phyloP scores from a whole-genome alignment of 2,113 vertebrate genomes.

The Otolemur garnettii region DNA sequence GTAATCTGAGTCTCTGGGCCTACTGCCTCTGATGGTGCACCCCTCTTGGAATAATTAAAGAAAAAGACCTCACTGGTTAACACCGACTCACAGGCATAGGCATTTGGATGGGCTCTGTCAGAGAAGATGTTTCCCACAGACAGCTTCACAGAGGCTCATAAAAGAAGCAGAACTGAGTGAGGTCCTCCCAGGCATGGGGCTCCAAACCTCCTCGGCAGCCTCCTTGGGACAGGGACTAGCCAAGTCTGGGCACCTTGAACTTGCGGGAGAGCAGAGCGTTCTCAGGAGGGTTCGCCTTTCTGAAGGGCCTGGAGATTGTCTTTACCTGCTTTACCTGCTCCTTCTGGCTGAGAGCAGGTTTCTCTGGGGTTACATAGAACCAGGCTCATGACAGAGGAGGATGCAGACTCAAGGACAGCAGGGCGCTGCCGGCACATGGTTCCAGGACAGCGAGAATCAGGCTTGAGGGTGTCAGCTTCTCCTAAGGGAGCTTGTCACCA shows the following conservation, averaged over 20 bases:
- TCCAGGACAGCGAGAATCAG: no score
- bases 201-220: no score
- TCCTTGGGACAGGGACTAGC: neutral
- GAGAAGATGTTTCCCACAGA: no score
- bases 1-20: fast-evolving
- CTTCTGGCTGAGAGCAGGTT: neutral
- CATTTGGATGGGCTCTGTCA: fast-evolving
- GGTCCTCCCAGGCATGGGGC: no score
- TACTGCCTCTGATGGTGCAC: fast-evolving
- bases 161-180: fast-evolving
- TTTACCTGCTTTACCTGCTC: neutral
- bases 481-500: neutral
- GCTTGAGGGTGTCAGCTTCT: no score
- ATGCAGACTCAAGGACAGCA: neutral
- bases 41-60: neutral
- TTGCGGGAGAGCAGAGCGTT: fast-evolving
- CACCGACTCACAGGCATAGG: fast-evolving
- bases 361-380: fast-evolving
- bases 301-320: no score
- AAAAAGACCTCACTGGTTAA: neutral
- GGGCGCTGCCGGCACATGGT: neutral
- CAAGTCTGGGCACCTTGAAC: neutral
- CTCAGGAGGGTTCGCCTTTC: neutral
- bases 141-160: no score
- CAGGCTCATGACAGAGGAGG: no score